Evolutionary conservation across 2,888 invertebrate genomes (phyloP), one percentile per base, ranked within the genome.

Genomic region (Caenorhabditis afra): DNA sequence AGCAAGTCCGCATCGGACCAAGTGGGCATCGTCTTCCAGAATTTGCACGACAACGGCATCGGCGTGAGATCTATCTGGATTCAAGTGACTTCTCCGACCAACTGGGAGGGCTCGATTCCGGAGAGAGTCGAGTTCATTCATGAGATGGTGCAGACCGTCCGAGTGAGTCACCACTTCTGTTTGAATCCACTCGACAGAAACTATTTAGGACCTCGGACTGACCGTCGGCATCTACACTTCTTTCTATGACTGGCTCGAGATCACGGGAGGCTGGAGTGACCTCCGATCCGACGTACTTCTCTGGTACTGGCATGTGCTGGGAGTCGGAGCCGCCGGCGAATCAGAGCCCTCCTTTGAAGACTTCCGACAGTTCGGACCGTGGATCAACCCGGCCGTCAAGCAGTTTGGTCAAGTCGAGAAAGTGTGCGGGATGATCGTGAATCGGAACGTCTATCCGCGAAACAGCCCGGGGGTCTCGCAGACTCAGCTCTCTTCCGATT

Each of bases 301-400:
- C 50, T 78, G 84, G 84, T 85, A 85, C 66, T 85, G 82, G 82
- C 77, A 81, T 57, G 82, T 83, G 35, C 58, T 70, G 20, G 82
- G 81, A 35, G 18, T 50, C 0, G 85, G 85, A 16, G 41, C 71
- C 11, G 37, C 18, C 10, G 85, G 82, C 14, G 83, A 85, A 52
- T 61, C 79, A 0, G 61, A 53, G 1, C 41, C 82, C 20, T 62
- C 76, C 64, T 75, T 83, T 22, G 55, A 55, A 44, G 85, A 85
- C 49, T 83, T 82, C 81, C 78, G 76, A 10, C 41, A 73, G 37
- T 85, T 85, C 64, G 85, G 82, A 3, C 62, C 71, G 50, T 85
- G 79, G 75, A 67, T 18, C 16, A 41, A 52, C 5, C 57, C 83
- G 1, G 57, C 67, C 37, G 82, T 81, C 23, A 84, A 84, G 70